Evolutionary conservation across 1,140 invertebrate genomes (phyloP), one percentile per base, ranked within the genome.

Genomic region (Magallana angulata): DNA sequence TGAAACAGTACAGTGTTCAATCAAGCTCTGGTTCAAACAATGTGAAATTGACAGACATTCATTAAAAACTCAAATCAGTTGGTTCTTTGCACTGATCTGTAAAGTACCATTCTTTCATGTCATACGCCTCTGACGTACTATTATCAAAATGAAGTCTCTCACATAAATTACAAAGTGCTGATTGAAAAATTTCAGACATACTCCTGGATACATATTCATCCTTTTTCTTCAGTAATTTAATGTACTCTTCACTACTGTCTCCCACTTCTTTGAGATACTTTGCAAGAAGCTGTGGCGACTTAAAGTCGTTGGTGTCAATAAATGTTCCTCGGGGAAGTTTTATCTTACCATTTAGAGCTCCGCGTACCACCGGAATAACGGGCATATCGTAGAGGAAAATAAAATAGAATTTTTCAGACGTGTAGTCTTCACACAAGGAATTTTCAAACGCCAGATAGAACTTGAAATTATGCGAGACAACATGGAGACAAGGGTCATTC

Each of bases 351-450:
- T 96, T 95, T 7, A 91, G 90, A 0, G 96, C 94, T 1, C 97
- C 97, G 94, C 97, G 96, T 30, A 97, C 96, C 57, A 97, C 95
- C 0, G 97, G 97, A n/a, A 97, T 96, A 0, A 97, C 57, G 4
- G 60, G 58, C 7, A 56, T 95, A 58, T 93, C 89, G 16, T 84
- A 85, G 30, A 83, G 60, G 18, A 88, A 88, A 57, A 91, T 86
- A 48, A 85, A 57, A 12, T 89, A 88, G 93, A 98, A 99, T 94
- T 99, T 99, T 94, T 99, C 98, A 0, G 98, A 99, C 80, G 99
- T 97, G 94, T 99, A 99, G 94, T 99, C 98, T 82, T 96, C 96
- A 94, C 98, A 99, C 92, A 99, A 98, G 0, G 98, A 98, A 95
- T 99, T 99, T 95, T 96, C 95, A 88, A 96, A 95, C 11, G 95